Conservation (phyloP, 2,888 invertebrate species). For the Apodemia hepburni region DNA sequence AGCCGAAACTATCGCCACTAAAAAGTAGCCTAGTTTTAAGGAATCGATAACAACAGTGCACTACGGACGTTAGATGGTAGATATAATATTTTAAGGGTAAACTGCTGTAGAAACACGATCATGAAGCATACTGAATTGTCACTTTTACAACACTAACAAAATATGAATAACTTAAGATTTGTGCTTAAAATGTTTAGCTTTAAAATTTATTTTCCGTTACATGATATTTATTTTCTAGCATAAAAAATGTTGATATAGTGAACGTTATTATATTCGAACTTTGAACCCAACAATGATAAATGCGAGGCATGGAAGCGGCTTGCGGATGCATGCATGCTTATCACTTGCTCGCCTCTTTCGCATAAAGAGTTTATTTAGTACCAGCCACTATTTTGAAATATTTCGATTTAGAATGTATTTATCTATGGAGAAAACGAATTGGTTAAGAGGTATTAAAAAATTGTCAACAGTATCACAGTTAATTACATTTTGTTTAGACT, state of each 20-base stretch:
- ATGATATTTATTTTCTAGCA: slow-evolving; percentile 19
- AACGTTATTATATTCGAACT: slow-evolving; percentile 55
- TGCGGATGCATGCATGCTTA: slow-evolving; percentile 51
- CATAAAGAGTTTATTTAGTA: slow-evolving; percentile 41
- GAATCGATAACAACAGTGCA: no score
- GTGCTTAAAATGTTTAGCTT: background rate
- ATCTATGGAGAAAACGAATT: background rate
- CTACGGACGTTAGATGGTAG: background rate
- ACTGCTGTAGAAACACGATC: background rate
- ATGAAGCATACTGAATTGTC: background rate
- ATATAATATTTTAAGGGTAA: background rate
- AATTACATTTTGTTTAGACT: no score
- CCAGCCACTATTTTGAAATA: slow-evolving; percentile 26
- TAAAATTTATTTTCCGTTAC: slow-evolving; percentile 15
- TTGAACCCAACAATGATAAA: slow-evolving; percentile 64
- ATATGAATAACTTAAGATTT: background rate
- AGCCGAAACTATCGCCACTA: no score
- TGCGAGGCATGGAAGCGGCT: slow-evolving; percentile 42
- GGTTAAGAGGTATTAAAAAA: no score
- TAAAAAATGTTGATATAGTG: slow-evolving; percentile 36
- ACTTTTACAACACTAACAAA: background rate
- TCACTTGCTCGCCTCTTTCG: slow-evolving; percentile 42
- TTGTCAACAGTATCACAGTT: no score
- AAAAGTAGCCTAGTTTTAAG: no score
- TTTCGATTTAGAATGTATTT: slow-evolving; percentile 8